Base-by-base conservation (phyloP, 2,888 invertebrate species). In the Phymatocera aterrima region DNA sequence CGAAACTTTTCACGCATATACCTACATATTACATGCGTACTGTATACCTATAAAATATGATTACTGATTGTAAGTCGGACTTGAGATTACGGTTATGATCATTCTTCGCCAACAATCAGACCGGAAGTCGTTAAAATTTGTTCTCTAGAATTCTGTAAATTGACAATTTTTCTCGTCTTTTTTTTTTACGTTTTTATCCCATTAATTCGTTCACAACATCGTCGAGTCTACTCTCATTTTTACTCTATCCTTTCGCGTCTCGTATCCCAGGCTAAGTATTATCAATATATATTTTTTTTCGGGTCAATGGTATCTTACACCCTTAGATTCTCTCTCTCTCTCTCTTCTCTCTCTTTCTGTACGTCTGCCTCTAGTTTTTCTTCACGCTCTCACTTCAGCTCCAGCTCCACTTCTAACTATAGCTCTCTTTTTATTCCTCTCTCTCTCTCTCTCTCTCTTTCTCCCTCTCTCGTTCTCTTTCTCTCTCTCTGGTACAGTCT, bases 381-480 rank as follows among this genome's bases (percentile, higher is more conserved):
- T 48, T 64, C 54, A 74, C 51, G 77, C 60, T 57, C 64, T 75
- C 72, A n/a, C n/a, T n/a, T n/a, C n/a, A n/a, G n/a, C n/a, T n/a
- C n/a, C n/a, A n/a, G n/a, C n/a, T n/a, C n/a, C n/a, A n/a, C n/a
- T n/a, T n/a, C n/a, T n/a, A n/a, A n/a, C n/a, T n/a, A n/a, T n/a
- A n/a, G n/a, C 51, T 10, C n/a, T 18, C 18, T 24, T 48, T 31
- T 54, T 61, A 31, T 5, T 40, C 3, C 18, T n/a, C 12, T 18
- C 60, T 57, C 77, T 68, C 54, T 54, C 31, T 31, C 64, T 43
- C 21, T 75, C n/a, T 57, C 24, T 72, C 28, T 74, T 28, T 64
- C 48, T 57, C 57, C 1, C 15, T 3, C 6, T 37, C 51, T 78
- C n/a, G 60, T 6, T 78, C 31, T 34, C 46, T 79, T 48, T 64